Evolutionary conservation across 1,140 invertebrate genomes (phyloP), one percentile per base, ranked within the genome.

Genomic region (Diorhabda elongata): DNA sequence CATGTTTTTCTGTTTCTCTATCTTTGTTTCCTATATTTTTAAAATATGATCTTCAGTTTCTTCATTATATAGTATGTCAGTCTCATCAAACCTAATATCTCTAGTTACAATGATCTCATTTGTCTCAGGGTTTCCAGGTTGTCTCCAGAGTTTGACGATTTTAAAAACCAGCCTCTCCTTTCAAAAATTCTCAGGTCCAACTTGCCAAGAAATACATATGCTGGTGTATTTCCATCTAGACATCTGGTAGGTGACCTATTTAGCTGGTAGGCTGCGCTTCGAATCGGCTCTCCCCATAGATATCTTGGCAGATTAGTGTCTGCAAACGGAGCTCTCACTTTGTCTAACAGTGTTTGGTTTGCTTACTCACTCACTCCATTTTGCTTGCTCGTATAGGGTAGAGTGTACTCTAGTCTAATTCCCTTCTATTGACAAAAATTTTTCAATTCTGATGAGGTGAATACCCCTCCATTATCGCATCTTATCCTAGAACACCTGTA

Each of bases 321-420:
- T 45, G 75, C 66, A 63, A 73, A n/a, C 65, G 68, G 69, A 61
- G 62, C 47, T 66, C 74, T 67, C 11, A 63, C 68, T n/a, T 67
- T 74, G 47, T 73, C 68, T 47, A 69, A 63, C 41, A 72, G 5
- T 52, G 67, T 61, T 63, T 69, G 58, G 26, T 70, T 71, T 71
- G 67, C 63, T 61, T 71, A 26, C 64, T 74, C 75, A 7, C 69
- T 44, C 3, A 70, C 65, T 9, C 71, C 68, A 68, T 71, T 74
- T 70, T 71, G 61, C 64, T 81, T 71, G 58, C 82, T 77, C 26
- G 73, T 80, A 77, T 81, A 76, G 11, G 74, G 69, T 3, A 75
- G 57, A 3, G 74, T 77, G 63, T 71, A 44, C n/a, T 63, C 42
- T 8, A 62, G 6, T 44, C 26, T 45, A 5, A 63, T 63, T 7